Evolutionary conservation across 2,797 vertebrate genomes (phyloP).

Genomic region (Oryzias dopingdopingensis): DNA sequence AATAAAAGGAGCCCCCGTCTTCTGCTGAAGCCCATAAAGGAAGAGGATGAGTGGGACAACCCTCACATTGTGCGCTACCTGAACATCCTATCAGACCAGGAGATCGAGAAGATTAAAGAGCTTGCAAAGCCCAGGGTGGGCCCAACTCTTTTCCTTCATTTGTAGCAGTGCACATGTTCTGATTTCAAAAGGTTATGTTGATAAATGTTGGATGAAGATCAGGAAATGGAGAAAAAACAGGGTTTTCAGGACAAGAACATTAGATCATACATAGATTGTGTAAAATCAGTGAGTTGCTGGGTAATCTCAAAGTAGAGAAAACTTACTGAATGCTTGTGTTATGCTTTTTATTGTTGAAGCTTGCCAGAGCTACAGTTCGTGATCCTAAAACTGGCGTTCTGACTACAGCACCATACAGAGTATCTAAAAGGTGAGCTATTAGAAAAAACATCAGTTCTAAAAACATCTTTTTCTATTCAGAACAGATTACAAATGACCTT

Average conservation of each 20-base stretch:
- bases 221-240: too few species aligned
- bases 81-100: conserved; percentile 83
- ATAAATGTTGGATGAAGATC: too few species aligned
- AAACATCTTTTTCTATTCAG: too few species aligned
- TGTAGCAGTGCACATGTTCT: too few species aligned
- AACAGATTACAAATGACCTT: too few species aligned
- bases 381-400: conserved; percentile 95
- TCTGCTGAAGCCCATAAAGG: conserved; percentile 87
- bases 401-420: conserved; percentile 94
- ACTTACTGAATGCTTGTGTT: background rate
- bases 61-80: conserved; percentile 94
- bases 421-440: conserved; percentile 91
- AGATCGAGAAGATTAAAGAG: conserved; percentile 91
- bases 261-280: too few species aligned
- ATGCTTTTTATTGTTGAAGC: conserved; percentile 66
- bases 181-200: too few species aligned
- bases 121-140: conserved; percentile 92
- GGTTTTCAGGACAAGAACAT: too few species aligned
- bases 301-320: background rate
- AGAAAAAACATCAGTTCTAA: background rate
- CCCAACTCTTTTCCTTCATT: background rate
- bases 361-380: conserved; percentile 93
- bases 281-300: too few species aligned
- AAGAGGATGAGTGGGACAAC: conserved; percentile 97
- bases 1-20: conserved; percentile 85